Percentiles rank a stretch among this genome's conserved stretches.
These are phyloP conservation scores for Bombyx mandarina DNA, from an alignment of 1,140 invertebrate genomes.

Conservation along the genomic window DNA sequence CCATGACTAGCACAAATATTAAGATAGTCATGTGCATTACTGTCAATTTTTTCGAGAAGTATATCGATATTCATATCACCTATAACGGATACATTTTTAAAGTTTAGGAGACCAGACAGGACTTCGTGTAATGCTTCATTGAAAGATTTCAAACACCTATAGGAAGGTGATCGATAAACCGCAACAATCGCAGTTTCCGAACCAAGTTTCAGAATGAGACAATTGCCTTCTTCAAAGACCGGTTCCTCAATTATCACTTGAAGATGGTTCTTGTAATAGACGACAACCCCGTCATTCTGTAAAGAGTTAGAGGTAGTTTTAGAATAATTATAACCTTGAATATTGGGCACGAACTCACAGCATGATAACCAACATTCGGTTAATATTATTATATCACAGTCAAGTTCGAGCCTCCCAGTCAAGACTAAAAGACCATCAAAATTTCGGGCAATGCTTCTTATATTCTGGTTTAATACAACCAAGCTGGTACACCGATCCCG, in stretches of 20 bases:
- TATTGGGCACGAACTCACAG: background rate
- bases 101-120: background rate
- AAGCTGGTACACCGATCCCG: background rate
- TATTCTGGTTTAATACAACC: slow-evolving; percentile 3
- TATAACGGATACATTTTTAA: background rate
- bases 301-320: background rate
- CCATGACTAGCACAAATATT: background rate
- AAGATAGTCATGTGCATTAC: background rate
- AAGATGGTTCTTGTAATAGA: background rate
- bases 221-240: background rate
- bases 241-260: background rate
- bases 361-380: slow-evolving; percentile 1
- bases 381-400: slow-evolving; percentile 8
- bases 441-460: slow-evolving; percentile 2
- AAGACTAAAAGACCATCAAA: slow-evolving; percentile 2
- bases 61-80: slow-evolving; percentile 1
- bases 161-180: background rate
- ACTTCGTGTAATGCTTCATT: background rate
- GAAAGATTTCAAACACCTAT: background rate
- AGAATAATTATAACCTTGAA: background rate
- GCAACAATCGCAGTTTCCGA: background rate
- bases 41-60: background rate
- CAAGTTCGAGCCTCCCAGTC: slow-evolving; percentile 3
- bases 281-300: background rate
- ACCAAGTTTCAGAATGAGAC: background rate